A percentile compares a stretch with the other conserved stretches of the same genome.
Conservation (phyloP, 2,888 invertebrate genomes). For the Stenchaetothrips biformis region DNA sequence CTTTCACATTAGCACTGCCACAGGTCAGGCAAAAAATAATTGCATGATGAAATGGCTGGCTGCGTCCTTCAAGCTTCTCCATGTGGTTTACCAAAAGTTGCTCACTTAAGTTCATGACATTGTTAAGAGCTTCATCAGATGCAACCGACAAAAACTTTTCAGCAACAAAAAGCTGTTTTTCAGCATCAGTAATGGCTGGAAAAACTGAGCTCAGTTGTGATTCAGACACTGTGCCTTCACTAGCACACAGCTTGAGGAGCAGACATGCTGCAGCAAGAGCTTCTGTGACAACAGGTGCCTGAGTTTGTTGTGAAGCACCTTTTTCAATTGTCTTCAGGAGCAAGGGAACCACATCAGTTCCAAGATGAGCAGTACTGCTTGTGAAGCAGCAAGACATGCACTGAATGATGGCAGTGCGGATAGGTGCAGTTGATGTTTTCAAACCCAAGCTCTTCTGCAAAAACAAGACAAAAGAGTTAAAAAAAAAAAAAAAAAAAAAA, state of each 20-base stretch:
- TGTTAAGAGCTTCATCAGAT: conserved; percentile 63
- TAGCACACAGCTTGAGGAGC: conserved; percentile 57
- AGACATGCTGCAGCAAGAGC: conserved; percentile 65
- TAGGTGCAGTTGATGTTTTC: conserved; percentile 71
- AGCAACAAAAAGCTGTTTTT: conserved; percentile 74
- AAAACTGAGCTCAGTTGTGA: conserved; percentile 57
- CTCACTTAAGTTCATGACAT: conserved; percentile 69
- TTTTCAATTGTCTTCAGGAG: conserved; percentile 68
- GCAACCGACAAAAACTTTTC: conserved; percentile 73
- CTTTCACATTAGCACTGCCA: conserved; percentile 57
- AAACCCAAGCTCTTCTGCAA: conserved; percentile 63
- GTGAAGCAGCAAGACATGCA: conserved; percentile 65
- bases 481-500: background rate
- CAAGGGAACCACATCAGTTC: conserved; percentile 54
- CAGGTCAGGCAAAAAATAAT: conserved; percentile 64
- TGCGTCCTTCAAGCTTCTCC: conserved; percentile 60
- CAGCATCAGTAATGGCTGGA: conserved; percentile 65
- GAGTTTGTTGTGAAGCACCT: conserved; percentile 68
- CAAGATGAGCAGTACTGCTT: conserved; percentile 49
- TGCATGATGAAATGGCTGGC: conserved; percentile 64
- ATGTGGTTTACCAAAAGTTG: conserved; percentile 65
- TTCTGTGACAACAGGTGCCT: conserved; percentile 62
- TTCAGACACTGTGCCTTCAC: conserved; percentile 45
- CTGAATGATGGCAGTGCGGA: conserved; percentile 73
- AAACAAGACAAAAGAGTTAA: background rate